Evolutionary conservation across 2,797 vertebrate species (phyloP).

Genomic region (Tenualosa ilisha): DNA sequence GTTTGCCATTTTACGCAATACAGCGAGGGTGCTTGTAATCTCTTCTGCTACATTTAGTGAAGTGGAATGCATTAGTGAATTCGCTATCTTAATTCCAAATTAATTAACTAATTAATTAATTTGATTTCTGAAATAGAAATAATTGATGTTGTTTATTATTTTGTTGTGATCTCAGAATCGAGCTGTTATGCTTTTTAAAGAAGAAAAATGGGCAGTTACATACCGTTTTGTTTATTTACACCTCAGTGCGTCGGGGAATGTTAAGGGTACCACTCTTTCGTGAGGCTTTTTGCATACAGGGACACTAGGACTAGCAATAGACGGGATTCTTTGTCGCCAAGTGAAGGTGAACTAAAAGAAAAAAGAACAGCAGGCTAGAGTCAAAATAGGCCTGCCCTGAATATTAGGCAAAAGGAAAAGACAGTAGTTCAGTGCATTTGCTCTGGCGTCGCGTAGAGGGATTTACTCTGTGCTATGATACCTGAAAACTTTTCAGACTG

Average conservation of each 20-base stretch:
- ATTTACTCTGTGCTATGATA: background rate
- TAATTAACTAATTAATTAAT: conserved; percentile 17
- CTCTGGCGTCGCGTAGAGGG: background rate
- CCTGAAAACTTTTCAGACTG: background rate
- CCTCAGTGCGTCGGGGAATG: background rate
- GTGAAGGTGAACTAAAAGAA: background rate
- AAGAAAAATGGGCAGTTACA: background rate
- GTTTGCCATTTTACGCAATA: conserved; percentile 15
- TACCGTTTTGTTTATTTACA: background rate
- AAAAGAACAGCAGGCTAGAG: background rate
- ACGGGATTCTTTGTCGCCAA: background rate
- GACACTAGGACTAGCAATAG: background rate
- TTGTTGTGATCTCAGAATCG: background rate
- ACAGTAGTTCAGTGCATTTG: background rate
- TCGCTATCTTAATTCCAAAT: background rate
- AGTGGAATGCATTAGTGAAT: background rate
- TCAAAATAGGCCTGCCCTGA: background rate
- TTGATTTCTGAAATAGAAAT: conserved; percentile 29
- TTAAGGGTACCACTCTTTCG: background rate
- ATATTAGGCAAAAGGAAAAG: background rate
- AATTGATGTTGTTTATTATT: background rate
- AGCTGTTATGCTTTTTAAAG: background rate
- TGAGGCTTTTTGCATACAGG: background rate
- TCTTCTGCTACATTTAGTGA: conserved; percentile 10
- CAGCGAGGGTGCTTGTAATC: background rate